Evolutionary conservation across 2,888 invertebrate species (phyloP).

Genomic region (Mimumesa dahlbomi): DNA sequence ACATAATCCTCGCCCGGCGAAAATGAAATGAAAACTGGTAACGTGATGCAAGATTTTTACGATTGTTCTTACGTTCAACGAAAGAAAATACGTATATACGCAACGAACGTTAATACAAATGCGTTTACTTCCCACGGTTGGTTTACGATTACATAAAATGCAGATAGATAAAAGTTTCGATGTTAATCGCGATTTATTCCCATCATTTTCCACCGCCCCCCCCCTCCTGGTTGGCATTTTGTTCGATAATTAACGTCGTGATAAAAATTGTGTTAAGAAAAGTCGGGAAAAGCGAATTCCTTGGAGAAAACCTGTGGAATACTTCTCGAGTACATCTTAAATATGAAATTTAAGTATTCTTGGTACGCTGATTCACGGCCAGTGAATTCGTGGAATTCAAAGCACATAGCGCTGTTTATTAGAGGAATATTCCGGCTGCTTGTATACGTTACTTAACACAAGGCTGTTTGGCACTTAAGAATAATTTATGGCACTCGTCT

Average conservation of each 20-base stretch:
- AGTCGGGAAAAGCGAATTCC: background rate
- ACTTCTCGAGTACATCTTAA: background rate
- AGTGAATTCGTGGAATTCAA: conserved; percentile 47
- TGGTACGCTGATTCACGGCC: conserved; percentile 34
- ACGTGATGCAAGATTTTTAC: conserved; percentile 36
- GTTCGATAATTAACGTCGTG: too few species aligned
- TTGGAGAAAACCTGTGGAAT: background rate
- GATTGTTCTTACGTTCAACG: background rate
- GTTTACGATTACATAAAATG: conserved; percentile 15
- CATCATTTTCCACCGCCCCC: too few species aligned
- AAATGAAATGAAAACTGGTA: conserved; percentile 43
- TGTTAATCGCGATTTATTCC: too few species aligned
- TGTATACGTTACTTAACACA: conserved; percentile 47
- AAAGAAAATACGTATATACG: background rate
- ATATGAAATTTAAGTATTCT: conserved; percentile 27
- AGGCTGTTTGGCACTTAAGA: conserved; percentile 49
- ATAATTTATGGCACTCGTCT: conserved; percentile 45
- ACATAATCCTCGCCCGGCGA: conserved; percentile 25
- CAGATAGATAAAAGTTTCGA: too few species aligned
- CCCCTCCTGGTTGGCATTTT: too few species aligned
- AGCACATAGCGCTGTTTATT: conserved; percentile 39
- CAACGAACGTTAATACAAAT: conserved; percentile 1
- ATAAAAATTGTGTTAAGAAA: background rate
- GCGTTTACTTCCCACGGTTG: conserved; percentile 14
- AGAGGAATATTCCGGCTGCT: conserved; percentile 38